Conservation (phyloP, 2,113 vertebrate genomes). For the Ammodytes marinus region DNA sequence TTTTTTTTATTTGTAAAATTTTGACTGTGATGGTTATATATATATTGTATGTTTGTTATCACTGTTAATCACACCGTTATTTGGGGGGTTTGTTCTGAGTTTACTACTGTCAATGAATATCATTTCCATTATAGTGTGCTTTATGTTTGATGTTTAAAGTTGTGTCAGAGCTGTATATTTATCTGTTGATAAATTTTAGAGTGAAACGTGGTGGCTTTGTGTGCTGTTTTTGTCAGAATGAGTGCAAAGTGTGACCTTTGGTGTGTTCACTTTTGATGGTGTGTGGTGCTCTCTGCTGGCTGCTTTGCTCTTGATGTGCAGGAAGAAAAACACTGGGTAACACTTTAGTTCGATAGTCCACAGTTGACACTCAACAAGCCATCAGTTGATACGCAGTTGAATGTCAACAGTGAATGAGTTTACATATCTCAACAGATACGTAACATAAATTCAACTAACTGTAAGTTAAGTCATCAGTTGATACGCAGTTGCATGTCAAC, state of each 20-base stretch:
- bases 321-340: not conserved
- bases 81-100: slow-evolving; percentile 75
- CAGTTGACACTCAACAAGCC: too few species aligned
- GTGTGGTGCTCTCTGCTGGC: slow-evolving; percentile 75
- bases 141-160: slow-evolving; percentile 82
- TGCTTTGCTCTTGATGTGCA: not conserved
- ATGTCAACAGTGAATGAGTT: too few species aligned
- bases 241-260: not conserved
- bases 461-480: too few species aligned
- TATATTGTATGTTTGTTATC: slow-evolving; percentile 69
- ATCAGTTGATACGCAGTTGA: too few species aligned
- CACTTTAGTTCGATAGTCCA: too few species aligned
- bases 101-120: slow-evolving; percentile 89
- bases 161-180: slow-evolving; percentile 85
- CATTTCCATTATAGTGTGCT: slow-evolving; percentile 83
- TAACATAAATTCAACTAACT: too few species aligned
- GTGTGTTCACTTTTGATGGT: not conserved
- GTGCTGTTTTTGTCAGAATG: slow-evolving; percentile 29
- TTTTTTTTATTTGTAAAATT: slow-evolving; percentile 57
- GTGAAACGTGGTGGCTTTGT: slow-evolving; percentile 64
- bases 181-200: slow-evolving; percentile 83
- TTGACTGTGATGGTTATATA: slow-evolving; percentile 81
- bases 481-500: too few species aligned
- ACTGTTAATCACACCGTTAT: slow-evolving; percentile 74
- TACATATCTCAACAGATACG: too few species aligned